A percentile compares a stretch with the other conserved stretches of the same genome.
Evolutionary conservation across 2,113 vertebrate species (phyloP).

Genomic region (Oxyruncus cristatus): DNA sequence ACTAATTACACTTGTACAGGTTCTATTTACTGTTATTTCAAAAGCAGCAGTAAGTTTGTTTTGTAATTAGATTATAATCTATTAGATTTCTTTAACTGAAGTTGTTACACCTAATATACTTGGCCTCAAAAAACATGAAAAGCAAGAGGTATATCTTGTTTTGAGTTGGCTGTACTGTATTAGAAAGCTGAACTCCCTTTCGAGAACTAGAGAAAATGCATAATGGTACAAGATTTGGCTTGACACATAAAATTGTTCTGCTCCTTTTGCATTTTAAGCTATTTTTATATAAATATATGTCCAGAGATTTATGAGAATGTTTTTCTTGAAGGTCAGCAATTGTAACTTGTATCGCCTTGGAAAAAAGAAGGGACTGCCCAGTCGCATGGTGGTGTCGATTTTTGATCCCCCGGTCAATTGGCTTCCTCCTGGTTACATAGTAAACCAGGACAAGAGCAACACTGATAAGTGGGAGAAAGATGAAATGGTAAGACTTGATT

Average conservation of each 20-base stretch:
- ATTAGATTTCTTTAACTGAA: not conserved
- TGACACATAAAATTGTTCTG: not conserved
- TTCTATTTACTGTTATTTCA: not conserved
- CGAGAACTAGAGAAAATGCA: not conserved
- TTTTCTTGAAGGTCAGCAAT: slow-evolving; percentile 83
- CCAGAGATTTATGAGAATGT: not conserved
- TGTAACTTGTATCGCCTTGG: slow-evolving; percentile 98
- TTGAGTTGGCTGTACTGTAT: not conserved
- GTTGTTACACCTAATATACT: not conserved
- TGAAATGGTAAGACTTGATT: slow-evolving; percentile 80
- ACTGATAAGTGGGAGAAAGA: slow-evolving; percentile 89
- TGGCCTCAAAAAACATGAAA: not conserved
- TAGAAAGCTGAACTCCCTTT: not conserved
- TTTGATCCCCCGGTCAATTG: slow-evolving; percentile 98
- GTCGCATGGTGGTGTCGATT: slow-evolving; percentile 98
- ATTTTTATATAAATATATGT: not conserved
- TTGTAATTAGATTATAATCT: not conserved
- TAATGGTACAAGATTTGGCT: not conserved
- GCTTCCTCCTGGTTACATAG: slow-evolving; percentile 95
- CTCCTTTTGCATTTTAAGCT: not conserved
- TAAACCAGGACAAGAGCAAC: slow-evolving; percentile 94
- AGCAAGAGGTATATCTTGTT: not conserved
- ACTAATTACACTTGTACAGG: not conserved
- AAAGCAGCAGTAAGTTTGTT: not conserved
- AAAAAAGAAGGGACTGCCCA: slow-evolving; percentile 97